Percentiles rank a stretch among this genome's conserved stretches.
Evolutionary conservation across 2,113 vertebrate genomes (phyloP).

Genomic region (Aspiorhynchus laticeps): DNA sequence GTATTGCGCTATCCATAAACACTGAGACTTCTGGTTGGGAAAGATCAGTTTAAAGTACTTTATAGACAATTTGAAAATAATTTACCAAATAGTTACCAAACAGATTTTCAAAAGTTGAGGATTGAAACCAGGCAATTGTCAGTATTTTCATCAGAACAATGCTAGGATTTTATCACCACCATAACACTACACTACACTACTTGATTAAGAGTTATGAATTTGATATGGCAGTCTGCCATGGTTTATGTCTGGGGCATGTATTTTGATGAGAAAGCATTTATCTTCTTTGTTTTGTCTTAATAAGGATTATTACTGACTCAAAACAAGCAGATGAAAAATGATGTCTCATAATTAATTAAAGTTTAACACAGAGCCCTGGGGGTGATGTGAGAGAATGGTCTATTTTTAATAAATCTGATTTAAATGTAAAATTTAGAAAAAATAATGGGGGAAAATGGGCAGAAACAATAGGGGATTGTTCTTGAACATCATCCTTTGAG

Average conservation of each 20-base stretch:
- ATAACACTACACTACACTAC: not conserved
- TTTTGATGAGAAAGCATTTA: not conserved
- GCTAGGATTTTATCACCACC: not conserved
- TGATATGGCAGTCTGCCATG: not conserved
- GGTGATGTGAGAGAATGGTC: not conserved
- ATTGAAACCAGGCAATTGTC: not conserved
- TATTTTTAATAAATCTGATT: not conserved
- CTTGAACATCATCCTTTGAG: not conserved
- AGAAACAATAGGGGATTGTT: not conserved
- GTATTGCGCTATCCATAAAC: not conserved
- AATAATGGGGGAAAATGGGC: not conserved
- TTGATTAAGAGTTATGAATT: slow-evolving; percentile 7
- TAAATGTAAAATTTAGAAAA: not conserved
- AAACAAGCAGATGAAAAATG: not conserved
- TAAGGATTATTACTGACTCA: slow-evolving; percentile 16
- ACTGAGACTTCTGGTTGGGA: not conserved
- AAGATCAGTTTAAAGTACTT: not conserved
- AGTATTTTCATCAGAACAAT: not conserved
- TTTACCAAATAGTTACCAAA: not conserved
- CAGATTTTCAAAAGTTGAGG: not conserved
- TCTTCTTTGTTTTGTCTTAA: not conserved
- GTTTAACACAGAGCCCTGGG: not conserved
- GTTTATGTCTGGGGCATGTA: slow-evolving; percentile 32
- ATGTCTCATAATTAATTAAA: slow-evolving; percentile 7
- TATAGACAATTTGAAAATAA: not conserved